Evolutionary conservation across 2,888 invertebrate species (phyloP).

Genomic region (Drosophila dives): DNA sequence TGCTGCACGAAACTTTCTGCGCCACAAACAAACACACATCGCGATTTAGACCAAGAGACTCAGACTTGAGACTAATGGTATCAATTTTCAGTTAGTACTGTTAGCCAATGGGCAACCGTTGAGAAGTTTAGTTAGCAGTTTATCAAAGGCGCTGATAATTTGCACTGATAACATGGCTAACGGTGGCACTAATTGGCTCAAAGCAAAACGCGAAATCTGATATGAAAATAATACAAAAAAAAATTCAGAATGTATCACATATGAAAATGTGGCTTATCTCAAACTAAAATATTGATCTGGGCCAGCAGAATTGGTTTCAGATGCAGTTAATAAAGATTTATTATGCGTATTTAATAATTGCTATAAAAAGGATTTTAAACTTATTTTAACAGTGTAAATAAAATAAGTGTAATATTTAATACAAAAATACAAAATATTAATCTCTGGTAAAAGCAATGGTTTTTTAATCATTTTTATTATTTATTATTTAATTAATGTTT

Average conservation of each 20-base stretch:
- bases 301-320: background rate
- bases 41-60: background rate
- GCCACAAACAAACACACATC: slow-evolving; percentile 17
- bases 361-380: background rate
- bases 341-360: background rate
- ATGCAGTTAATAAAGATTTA: background rate
- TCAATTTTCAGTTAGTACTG: slow-evolving; percentile 62
- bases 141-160: slow-evolving; percentile 63
- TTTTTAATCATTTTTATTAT: no score
- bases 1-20: slow-evolving; percentile 66
- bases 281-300: background rate
- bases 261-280: background rate
- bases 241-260: background rate
- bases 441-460: background rate
- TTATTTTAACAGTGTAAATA: no score
- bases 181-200: slow-evolving; percentile 42
- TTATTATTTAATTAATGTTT: no score
- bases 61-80: slow-evolving; percentile 60
- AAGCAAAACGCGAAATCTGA: background rate
- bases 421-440: background rate
- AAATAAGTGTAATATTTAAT: fast-evolving
- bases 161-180: slow-evolving; percentile 61
- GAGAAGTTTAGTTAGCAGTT: slow-evolving; percentile 55
- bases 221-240: background rate
- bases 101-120: slow-evolving; percentile 45